These are phyloP conservation scores for Myocastor coypus DNA, from an alignment of 2,113 vertebrate genomes.

Conservation along the genomic window DNA sequence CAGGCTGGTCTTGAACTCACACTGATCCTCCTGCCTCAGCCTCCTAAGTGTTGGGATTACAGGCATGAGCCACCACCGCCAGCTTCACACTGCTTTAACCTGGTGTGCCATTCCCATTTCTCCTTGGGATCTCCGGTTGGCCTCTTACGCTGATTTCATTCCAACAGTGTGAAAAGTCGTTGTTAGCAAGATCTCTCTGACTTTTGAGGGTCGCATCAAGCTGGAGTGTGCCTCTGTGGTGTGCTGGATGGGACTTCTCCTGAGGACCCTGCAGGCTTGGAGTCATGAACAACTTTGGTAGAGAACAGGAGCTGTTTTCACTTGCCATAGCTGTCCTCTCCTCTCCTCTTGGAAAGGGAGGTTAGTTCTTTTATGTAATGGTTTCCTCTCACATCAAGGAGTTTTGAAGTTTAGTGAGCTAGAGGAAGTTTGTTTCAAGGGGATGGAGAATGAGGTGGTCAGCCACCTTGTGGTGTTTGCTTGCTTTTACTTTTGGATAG, in stretches of 20 bases:
- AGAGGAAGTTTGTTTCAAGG: background rate
- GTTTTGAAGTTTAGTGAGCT: background rate
- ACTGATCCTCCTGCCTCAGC: too few relatives aligned
- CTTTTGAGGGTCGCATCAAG: conserved; percentile 46
- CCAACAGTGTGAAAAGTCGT: background rate
- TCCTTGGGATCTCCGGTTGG: background rate
- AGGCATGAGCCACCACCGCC: too few relatives aligned
- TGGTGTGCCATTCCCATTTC: background rate
- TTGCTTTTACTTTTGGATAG: background rate
- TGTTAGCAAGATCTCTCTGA: conserved; percentile 47
- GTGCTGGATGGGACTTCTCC: background rate
- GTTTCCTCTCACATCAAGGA: background rate
- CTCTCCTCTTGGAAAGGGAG: background rate
- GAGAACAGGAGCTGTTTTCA: background rate
- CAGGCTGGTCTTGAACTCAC: too few relatives aligned
- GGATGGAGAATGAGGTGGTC: background rate
- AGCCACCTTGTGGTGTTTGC: background rate
- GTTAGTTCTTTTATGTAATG: background rate
- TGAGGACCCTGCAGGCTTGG: background rate
- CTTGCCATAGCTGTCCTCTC: background rate
- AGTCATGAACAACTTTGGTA: conserved; percentile 13
- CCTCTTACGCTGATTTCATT: background rate
- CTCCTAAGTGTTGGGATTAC: too few relatives aligned
- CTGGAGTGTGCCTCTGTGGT: conserved; percentile 25
- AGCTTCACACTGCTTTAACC: background rate